phyloP scores from a whole-genome alignment of 1,140 invertebrate species.

The Sitobion miscanthi region DNA sequence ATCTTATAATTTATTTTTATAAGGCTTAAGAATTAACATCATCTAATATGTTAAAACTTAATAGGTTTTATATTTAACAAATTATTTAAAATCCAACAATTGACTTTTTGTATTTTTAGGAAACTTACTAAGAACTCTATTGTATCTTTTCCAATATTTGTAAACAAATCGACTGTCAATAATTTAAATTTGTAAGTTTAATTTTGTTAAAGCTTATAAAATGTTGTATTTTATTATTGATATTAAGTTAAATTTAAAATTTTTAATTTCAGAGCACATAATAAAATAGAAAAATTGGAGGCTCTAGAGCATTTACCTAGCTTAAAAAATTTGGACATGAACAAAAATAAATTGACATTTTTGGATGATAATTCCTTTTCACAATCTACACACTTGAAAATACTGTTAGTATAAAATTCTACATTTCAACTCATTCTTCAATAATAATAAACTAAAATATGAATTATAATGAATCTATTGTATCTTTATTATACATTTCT shows the following conservation, averaged over 20 bases:
- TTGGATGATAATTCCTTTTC: conserved; percentile 67
- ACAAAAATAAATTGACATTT: conserved; percentile 69
- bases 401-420: conserved; percentile 64
- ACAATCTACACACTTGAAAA: conserved; percentile 63
- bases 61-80: neutral
- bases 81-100: neutral
- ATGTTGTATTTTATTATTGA: neutral
- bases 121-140: conserved; percentile 37
- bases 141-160: conserved; percentile 3
- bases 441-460: conserved; percentile 58
- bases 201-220: neutral
- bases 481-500: conserved; percentile 55
- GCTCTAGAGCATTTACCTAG: conserved; percentile 68
- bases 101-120: conserved; percentile 19
- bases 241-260: neutral
- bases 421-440: conserved; percentile 51
- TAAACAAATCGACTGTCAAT: neutral
- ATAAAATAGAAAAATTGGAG: conserved; percentile 44
- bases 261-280: conserved; percentile 26
- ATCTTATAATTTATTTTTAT: too few species aligned
- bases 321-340: conserved; percentile 70
- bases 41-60: neutral
- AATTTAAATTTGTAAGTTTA: conserved; percentile 44
- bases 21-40: too few species aligned
- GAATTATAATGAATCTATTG: conserved; percentile 60